Base-by-base conservation (phyloP, 2,888 invertebrate species). In the Bimastos eiseni region DNA sequence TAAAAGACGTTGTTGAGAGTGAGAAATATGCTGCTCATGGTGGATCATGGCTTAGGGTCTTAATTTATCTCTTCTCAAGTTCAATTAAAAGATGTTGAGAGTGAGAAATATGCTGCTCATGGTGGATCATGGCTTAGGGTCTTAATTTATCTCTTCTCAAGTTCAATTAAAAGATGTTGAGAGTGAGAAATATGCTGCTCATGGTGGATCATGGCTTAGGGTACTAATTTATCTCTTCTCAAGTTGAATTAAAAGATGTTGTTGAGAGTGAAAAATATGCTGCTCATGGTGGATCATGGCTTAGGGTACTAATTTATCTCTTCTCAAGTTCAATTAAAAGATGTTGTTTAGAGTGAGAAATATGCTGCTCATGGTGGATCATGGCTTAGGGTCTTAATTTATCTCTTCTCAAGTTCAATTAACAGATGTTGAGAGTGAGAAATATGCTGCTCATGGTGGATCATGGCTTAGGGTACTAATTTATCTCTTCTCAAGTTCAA, bases 261-360 rank as follows among this genome's bases (percentile, higher is more conserved):
- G 36, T 5, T 4, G 38, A 83, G 49, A 49, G 17, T 49, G 49
- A 70, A 30, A 70, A n/a, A 30, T 70, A 8, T 49, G 49, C 49
- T n/a, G n/a, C n/a, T n/a, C n/a, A n/a, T n/a, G n/a, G n/a, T 95
- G 99, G 99, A 93, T 99, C 99, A 94, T 99, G 99, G 99, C 97
- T 99, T 96, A 99, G 99, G 95, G 96, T 96, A 83, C 33, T 30
- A 41, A 91, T 89, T 90, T 15, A 17, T 11, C 83, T 83, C 5
- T 49, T 70, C 24, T 49, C n/a, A 34, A 33, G 70, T 90, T 89
- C 19, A 11, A 21, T 34, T 90, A 19, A 38, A 36, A 55, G 70
- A 33, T 70, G 36, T n/a, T 38, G 36, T 5, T 4, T 30, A 83
- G 49, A 49, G 17, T 49, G 49, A 70, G 5, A 70, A n/a, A 30